These are phyloP conservation scores for Talpa occidentalis DNA, from an alignment of 2,113 vertebrate species.

Conservation along the genomic window DNA sequence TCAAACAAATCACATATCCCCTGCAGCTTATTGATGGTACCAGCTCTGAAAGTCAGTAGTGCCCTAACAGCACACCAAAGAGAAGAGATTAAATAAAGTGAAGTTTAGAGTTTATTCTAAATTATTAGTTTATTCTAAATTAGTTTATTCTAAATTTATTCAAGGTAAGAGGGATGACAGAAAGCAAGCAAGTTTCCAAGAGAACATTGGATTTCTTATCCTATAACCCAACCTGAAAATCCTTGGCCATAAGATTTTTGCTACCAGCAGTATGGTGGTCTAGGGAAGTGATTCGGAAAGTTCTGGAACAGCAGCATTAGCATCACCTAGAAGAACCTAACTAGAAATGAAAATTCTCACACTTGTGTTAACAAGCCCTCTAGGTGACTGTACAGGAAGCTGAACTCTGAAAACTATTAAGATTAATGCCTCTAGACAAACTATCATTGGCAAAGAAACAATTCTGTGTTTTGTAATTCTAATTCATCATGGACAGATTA, in stretches of 20 bases:
- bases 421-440: not conserved
- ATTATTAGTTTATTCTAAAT: too few species aligned
- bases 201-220: not conserved
- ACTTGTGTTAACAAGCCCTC: not conserved
- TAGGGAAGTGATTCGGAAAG: not conserved
- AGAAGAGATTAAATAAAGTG: slow-evolving; percentile 18
- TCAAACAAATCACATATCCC: slow-evolving; percentile 16
- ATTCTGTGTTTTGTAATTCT: slow-evolving; percentile 7
- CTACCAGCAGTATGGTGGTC: not conserved
- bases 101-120: not conserved
- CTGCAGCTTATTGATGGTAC: not conserved
- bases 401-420: not conserved
- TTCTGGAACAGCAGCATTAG: not conserved
- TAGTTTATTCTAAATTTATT: not conserved
- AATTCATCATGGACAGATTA: not conserved
- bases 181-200: slow-evolving; percentile 38
- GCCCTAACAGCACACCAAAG: not conserved
- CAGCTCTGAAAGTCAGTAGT: not conserved
- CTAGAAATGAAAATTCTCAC: slow-evolving; percentile 8
- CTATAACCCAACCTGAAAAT: not conserved
- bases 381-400: not conserved
- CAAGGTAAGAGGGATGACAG: not conserved
- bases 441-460: not conserved
- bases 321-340: not conserved
- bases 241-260: not conserved